These are phyloP conservation scores for Chironomus tentans DNA, from an alignment of 2,888 invertebrate species.

Conservation along the genomic window DNA sequence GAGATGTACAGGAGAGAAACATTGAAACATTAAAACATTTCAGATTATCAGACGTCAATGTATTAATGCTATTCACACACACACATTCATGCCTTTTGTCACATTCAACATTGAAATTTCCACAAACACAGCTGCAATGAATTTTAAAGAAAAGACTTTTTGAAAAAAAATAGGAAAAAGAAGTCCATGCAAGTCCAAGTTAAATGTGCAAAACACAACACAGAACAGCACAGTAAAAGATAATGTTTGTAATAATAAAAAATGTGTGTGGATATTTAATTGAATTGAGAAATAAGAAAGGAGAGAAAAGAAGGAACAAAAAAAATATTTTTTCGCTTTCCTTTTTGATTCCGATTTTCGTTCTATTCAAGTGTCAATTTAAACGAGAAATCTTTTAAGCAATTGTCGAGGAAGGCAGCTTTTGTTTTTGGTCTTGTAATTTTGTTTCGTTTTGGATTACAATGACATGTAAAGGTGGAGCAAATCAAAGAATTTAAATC, in stretches of 20 bases:
- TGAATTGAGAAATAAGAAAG: too few species aligned
- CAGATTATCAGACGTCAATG: background rate
- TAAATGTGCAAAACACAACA: background rate
- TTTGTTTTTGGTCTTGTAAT: background rate
- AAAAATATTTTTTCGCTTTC: background rate
- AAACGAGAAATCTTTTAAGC: background rate
- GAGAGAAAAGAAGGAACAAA: too few species aligned
- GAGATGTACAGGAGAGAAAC: background rate
- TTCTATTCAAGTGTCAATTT: slow-evolving; percentile 23
- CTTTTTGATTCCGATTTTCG: background rate
- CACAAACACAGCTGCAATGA: too few species aligned
- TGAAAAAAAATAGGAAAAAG: background rate
- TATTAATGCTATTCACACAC: background rate
- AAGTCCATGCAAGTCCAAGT: background rate
- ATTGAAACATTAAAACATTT: background rate
- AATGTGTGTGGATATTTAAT: background rate
- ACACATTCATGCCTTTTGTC: background rate
- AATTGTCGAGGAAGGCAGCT: too few species aligned
- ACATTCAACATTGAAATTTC: too few species aligned
- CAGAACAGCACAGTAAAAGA: background rate
- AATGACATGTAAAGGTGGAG: slow-evolving; percentile 23
- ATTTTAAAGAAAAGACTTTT: background rate
- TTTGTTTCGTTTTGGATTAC: background rate
- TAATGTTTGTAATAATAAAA: too few species aligned
- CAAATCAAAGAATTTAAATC: slow-evolving; percentile 9